These are phyloP conservation scores for Philhelius pedissequus DNA, from an alignment of 2,888 invertebrate species.

Conservation along the genomic window DNA sequence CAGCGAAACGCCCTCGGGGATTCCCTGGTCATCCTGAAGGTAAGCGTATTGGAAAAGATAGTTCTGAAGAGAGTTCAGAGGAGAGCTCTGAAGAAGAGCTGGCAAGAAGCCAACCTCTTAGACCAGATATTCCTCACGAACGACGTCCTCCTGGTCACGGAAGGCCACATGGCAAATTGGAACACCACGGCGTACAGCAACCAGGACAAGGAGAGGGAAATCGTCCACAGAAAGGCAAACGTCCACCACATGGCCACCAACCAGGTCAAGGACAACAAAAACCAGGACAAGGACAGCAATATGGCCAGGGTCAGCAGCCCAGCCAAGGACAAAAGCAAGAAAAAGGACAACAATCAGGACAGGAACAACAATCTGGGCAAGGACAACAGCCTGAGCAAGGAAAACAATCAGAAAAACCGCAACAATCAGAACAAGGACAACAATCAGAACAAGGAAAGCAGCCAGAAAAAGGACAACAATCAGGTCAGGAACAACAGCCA, in stretches of 20 bases:
- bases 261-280: not conserved
- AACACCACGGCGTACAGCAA: not conserved
- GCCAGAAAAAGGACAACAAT: not conserved
- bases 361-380: slow-evolving; percentile 6
- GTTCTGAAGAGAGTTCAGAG: not conserved
- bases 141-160: not conserved
- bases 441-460: not conserved
- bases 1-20: not conserved
- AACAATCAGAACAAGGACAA: not conserved
- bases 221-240: not conserved
- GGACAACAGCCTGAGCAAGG: not conserved
- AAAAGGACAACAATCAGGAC: not conserved
- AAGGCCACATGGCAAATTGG: not conserved
- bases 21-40: not conserved
- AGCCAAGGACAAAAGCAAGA: slow-evolving; percentile 9
- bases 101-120: not conserved
- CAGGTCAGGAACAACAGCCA: not conserved
- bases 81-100: slow-evolving; percentile 15
- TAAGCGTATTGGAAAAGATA: not conserved
- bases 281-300: not conserved
- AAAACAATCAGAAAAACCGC: not conserved
- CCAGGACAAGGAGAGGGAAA: not conserved
- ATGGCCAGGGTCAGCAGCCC: slow-evolving; percentile 14
- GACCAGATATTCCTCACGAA: not conserved
- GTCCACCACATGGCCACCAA: not conserved